These are phyloP conservation scores for Hirundichthys speculiger DNA, from an alignment of 2,113 vertebrate genomes.

Conservation along the genomic window DNA sequence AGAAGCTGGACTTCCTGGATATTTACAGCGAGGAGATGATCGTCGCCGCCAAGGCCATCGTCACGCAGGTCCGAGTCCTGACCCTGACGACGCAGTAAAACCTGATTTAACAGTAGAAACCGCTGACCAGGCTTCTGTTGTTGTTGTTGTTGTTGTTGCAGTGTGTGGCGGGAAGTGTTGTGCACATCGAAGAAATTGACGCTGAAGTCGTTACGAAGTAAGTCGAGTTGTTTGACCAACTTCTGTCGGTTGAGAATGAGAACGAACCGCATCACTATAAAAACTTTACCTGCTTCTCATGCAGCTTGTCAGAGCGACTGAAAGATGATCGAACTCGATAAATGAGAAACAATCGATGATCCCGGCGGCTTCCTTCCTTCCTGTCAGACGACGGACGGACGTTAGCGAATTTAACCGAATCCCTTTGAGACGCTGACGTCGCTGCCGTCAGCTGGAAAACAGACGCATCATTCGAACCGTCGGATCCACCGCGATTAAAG, in stretches of 20 bases:
- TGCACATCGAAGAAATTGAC: slow-evolving; percentile 92
- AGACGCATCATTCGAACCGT: no score
- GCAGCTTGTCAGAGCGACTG: no score
- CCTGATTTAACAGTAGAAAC: background rate
- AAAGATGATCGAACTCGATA: no score
- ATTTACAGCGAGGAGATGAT: slow-evolving; percentile 96
- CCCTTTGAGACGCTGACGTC: no score
- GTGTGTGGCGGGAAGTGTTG: slow-evolving; percentile 89
- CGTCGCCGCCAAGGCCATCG: slow-evolving; percentile 88
- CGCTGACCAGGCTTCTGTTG: no score
- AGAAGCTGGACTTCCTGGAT: slow-evolving; percentile 96
- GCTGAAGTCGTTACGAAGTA: slow-evolving; percentile 90
- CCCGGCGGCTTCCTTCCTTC: no score
- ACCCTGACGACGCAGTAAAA: background rate
- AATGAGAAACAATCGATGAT: no score
- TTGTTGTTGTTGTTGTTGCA: slow-evolving; percentile 54
- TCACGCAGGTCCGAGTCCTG: slow-evolving; percentile 86
- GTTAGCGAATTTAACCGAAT: no score
- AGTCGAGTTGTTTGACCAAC: slow-evolving; percentile 69
- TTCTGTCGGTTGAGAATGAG: background rate
- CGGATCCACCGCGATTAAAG: no score
- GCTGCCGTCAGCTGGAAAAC: no score
- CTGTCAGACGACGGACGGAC: no score
- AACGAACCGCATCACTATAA: background rate
- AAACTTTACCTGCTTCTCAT: no score